Percentiles rank a stretch among this genome's conserved stretches.
Conservation (phyloP, 2,113 vertebrate genomes). For the Lampris megalopsis region DNA sequence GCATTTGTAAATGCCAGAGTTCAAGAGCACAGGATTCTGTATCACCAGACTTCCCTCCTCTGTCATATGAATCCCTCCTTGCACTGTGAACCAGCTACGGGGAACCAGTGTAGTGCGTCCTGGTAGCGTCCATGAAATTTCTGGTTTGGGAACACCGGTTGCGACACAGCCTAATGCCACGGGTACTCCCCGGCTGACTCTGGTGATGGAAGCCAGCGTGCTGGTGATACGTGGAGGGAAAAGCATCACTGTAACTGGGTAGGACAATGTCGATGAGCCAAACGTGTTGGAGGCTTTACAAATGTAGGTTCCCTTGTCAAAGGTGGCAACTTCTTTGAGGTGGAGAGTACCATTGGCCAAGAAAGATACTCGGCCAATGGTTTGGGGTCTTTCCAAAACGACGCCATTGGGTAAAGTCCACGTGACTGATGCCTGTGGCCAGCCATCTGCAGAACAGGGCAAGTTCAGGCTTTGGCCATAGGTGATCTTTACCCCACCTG, state of each 20-base stretch:
- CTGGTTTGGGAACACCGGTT: constrained; percentile 80
- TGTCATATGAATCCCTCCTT: constrained; percentile 81
- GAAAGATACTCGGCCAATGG: constrained; percentile 68
- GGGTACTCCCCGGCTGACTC: constrained; percentile 70
- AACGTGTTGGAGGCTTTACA: constrained; percentile 83
- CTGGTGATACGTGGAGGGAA: constrained; percentile 81
- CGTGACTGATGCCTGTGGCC: constrained; percentile 76
- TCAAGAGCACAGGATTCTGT: constrained; percentile 78
- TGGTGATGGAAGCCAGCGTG: constrained; percentile 72
- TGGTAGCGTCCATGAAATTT: constrained; percentile 86
- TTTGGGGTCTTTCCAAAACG: constrained; percentile 79
- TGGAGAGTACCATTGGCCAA: constrained; percentile 81
- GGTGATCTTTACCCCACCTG: constrained; percentile 78
- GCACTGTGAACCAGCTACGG: constrained; percentile 72
- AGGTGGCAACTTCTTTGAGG: constrained; percentile 73
- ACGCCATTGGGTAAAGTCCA: constrained; percentile 84
- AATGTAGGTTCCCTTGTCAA: constrained; percentile 81
- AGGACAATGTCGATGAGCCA: constrained; percentile 77
- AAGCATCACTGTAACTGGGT: constrained; percentile 82
- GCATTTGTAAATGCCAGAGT: constrained; percentile 87
- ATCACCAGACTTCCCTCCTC: constrained; percentile 82
- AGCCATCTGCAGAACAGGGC: constrained; percentile 80
- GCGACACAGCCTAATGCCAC: constrained; percentile 78
- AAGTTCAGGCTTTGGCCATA: constrained; percentile 79
- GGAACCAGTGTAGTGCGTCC: constrained; percentile 82